Evolutionary conservation across 1,140 invertebrate species (phyloP).

Genomic region (Trachymyrmex septentrionalis): DNA sequence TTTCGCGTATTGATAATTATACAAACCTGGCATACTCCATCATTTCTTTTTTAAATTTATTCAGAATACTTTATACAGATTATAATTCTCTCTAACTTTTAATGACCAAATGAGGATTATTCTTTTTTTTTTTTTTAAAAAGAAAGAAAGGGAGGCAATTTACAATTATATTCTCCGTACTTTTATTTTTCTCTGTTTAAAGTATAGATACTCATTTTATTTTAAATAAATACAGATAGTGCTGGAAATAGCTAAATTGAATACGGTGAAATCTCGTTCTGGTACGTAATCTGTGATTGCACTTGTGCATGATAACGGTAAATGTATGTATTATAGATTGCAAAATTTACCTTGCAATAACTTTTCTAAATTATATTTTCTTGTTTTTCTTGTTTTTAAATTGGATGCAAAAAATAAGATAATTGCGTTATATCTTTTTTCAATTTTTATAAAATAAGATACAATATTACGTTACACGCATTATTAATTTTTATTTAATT

Average conservation of each 20-base stretch:
- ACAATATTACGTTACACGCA: not conserved
- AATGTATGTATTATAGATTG: not conserved
- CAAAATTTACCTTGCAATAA: not conserved
- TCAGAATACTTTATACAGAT: not conserved
- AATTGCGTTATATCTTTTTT: not conserved
- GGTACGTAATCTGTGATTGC: constrained; percentile 9
- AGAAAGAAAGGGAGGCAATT: not conserved
- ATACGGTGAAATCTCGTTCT: constrained; percentile 30
- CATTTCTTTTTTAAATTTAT: not conserved
- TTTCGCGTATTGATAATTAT: not conserved
- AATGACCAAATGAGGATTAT: not conserved
- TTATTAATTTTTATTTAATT: not conserved
- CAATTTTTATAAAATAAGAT: not conserved
- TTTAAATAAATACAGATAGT: not conserved
- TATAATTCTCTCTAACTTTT: not conserved
- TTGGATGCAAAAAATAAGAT: not conserved
- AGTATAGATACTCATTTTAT: not conserved
- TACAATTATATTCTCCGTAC: not conserved
- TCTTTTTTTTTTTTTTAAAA: not conserved
- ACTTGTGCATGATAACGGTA: constrained; percentile 1
- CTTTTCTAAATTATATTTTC: not conserved
- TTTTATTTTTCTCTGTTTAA: not conserved
- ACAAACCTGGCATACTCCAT: not conserved
- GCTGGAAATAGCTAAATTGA: constrained; percentile 7
- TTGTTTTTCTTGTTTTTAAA: not conserved